phyloP scores from a whole-genome alignment of 2,888 invertebrate species.

The Metacarcinus magister region DNA sequence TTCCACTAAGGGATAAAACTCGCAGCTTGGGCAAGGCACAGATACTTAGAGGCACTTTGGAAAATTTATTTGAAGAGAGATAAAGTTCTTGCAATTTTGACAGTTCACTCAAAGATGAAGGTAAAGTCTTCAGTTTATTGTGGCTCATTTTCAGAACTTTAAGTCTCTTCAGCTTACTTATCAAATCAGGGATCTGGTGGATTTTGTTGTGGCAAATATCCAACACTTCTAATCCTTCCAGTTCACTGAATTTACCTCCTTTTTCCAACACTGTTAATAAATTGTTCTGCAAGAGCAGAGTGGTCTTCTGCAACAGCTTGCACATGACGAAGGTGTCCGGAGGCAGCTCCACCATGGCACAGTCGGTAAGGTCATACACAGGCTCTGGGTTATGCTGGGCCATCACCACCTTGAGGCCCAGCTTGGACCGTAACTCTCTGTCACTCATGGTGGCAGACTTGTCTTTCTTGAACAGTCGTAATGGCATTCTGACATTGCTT shows the following conservation, averaged over 20 bases:
- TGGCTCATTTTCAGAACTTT: conserved; percentile 71
- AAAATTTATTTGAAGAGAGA: conserved; percentile 80
- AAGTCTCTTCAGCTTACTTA: conserved; percentile 74
- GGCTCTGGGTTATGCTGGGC: conserved; percentile 82
- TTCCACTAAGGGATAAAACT: conserved; percentile 75
- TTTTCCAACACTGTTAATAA: conserved; percentile 76
- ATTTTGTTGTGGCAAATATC: conserved; percentile 78
- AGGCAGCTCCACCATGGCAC: conserved; percentile 76
- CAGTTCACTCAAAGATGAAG: conserved; percentile 72
- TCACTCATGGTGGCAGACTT: conserved; percentile 67
- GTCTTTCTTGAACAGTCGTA: conserved; percentile 79
- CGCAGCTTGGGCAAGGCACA: conserved; percentile 82
- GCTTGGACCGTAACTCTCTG: conserved; percentile 73
- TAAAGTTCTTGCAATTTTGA: conserved; percentile 75
- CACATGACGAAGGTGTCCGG: conserved; percentile 81
- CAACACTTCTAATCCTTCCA: conserved; percentile 73
- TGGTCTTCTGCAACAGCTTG: conserved; percentile 79
- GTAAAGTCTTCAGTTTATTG: conserved; percentile 79
- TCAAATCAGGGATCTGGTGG: conserved; percentile 70
- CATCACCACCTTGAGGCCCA: conserved; percentile 81
- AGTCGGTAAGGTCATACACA: conserved; percentile 78
- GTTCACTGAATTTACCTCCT: conserved; percentile 78
- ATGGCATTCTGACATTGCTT: conserved; percentile 80
- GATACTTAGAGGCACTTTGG: conserved; percentile 82
- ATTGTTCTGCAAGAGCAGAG: conserved; percentile 78